Conservation (phyloP, 2,888 invertebrate species). For the Venustoraphidia nigricollis region DNA sequence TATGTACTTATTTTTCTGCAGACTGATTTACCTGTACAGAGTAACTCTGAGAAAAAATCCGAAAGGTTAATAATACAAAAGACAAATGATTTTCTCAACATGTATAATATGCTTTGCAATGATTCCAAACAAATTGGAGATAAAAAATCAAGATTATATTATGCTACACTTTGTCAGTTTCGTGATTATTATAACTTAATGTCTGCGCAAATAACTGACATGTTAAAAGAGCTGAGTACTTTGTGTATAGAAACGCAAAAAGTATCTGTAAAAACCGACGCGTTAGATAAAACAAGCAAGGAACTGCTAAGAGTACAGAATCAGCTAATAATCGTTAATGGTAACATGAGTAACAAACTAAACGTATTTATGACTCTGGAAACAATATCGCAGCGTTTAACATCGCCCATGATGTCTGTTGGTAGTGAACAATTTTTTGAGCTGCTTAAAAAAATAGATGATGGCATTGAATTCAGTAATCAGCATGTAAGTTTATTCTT, state of each 20-base stretch:
- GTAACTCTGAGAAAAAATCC: too few relatives aligned
- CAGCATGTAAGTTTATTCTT: conserved; percentile 46
- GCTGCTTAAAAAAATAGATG: conserved; percentile 70
- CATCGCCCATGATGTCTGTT: conserved; percentile 64
- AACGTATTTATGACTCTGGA: conserved; percentile 79
- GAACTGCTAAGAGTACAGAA: conserved; percentile 81
- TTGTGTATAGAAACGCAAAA: conserved; percentile 66
- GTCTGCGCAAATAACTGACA: too few relatives aligned
- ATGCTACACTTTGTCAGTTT: conserved; percentile 45
- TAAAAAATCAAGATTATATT: conserved; percentile 8
- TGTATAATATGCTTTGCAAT: background rate
- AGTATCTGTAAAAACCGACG: conserved; percentile 85
- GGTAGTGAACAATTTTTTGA: conserved; percentile 72
- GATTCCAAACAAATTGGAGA: too few relatives aligned
- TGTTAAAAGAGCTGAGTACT: conserved; percentile 49
- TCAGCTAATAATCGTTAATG: conserved; percentile 62
- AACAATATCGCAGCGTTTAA: conserved; percentile 60
- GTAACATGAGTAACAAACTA: conserved; percentile 63
- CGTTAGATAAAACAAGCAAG: conserved; percentile 81
- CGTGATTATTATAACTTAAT: too few relatives aligned
- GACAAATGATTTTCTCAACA: background rate
- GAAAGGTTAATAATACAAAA: too few relatives aligned
- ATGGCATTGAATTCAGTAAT: conserved; percentile 71
- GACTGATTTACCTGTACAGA: too few relatives aligned
- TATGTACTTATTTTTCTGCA: too few relatives aligned